Conservation (phyloP, 2,888 invertebrate species). For the Odontocerum albicorne region DNA sequence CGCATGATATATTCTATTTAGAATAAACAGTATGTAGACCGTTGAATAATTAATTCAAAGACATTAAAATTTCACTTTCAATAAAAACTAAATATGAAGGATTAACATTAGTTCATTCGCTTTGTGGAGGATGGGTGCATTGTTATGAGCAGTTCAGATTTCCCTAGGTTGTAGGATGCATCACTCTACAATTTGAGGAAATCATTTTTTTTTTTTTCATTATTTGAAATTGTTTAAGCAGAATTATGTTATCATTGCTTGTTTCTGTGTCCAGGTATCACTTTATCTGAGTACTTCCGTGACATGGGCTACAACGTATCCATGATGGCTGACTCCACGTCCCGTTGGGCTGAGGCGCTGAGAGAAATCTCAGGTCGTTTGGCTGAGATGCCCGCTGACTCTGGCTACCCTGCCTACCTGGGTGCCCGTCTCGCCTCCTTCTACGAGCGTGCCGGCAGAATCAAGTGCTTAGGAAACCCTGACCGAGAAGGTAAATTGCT, state of each 20-base stretch:
- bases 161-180: no score
- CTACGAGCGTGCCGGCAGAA: conserved; percentile 98
- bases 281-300: conserved; percentile 98
- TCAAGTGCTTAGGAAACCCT: conserved; percentile 96
- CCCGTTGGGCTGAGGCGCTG: conserved; percentile 99
- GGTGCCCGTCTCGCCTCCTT: conserved; percentile 98
- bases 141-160: no score
- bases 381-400: conserved; percentile 99
- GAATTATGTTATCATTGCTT: background rate
- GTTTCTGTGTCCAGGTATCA: conserved; percentile 70
- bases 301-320: conserved; percentile 99
- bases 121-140: no score
- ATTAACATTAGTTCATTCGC: no score
- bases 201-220: no score
- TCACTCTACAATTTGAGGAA: no score
- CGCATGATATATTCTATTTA: no score
- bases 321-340: conserved; percentile 99
- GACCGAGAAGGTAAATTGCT: conserved; percentile 76
- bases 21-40: no score
- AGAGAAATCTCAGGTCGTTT: conserved; percentile 99
- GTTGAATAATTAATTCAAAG: no score
- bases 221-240: no score
- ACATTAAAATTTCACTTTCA: no score
- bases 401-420: conserved; percentile 98
- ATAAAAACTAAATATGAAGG: no score